Evolutionary conservation across 2,113 vertebrate genomes (phyloP).

Genomic region (Montifringilla adamsi): DNA sequence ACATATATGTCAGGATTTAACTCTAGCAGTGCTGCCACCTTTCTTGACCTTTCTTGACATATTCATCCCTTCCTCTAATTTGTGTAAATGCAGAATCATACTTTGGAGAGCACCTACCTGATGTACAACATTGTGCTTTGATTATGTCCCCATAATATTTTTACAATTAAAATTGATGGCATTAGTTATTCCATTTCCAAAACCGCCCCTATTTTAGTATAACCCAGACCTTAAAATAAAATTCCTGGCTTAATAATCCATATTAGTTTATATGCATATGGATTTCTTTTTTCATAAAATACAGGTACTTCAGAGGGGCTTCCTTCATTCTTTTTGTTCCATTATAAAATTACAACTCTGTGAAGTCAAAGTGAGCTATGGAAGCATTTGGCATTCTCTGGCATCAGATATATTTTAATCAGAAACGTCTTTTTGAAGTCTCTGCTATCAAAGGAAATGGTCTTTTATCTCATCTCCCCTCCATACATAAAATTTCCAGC

Average conservation of each 20-base stretch:
- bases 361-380: neutral
- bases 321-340: neutral
- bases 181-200: neutral
- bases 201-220: neutral
- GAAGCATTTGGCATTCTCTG: neutral
- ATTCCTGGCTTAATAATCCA: neutral
- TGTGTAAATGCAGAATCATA: neutral
- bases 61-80: neutral
- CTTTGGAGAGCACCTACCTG: neutral
- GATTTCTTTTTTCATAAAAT: neutral
- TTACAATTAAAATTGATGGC: neutral
- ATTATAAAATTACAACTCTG: neutral
- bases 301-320: neutral
- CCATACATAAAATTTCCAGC: neutral
- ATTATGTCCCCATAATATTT: neutral
- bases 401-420: neutral
- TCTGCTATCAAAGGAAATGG: neutral
- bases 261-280: neutral
- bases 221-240: neutral
- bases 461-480: neutral
- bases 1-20: conserved; percentile 18
- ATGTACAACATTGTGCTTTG: neutral
- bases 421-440: neutral
- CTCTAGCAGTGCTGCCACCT: neutral
- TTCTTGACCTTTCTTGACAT: conserved; percentile 1